These are phyloP conservation scores for Masticophis lateralis DNA, from an alignment of 2,797 vertebrate species.

Conservation along the genomic window DNA sequence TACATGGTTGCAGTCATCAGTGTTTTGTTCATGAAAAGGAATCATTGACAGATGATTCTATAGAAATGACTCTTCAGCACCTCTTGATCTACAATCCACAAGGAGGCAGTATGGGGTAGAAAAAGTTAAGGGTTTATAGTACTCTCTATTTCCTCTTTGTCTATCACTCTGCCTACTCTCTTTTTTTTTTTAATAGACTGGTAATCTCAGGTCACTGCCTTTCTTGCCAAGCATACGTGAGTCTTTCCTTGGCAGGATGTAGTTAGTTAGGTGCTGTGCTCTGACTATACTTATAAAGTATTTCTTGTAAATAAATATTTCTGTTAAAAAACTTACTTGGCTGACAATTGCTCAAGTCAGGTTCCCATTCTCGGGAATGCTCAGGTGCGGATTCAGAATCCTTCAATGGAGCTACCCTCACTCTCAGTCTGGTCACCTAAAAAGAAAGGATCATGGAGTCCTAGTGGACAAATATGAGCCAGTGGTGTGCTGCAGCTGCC, in stretches of 20 bases:
- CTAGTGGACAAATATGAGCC: no score
- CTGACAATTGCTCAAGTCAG: neutral
- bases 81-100: neutral
- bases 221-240: neutral
- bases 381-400: neutral
- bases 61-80: neutral
- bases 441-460: neutral
- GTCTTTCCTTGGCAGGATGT: neutral
- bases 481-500: no score
- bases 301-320: neutral
- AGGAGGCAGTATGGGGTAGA: neutral
- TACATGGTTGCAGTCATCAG: neutral
- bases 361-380: neutral
- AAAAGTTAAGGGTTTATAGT: neutral
- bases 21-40: neutral
- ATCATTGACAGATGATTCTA: neutral
- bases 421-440: neutral
- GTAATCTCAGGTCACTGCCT: neutral
- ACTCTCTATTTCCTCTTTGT: neutral
- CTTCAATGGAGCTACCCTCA: neutral
- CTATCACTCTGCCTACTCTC: neutral
- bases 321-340: neutral
- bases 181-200: neutral
- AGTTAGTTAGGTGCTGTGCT: neutral
- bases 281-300: neutral